Evolutionary conservation across 1,140 invertebrate species (phyloP).

Genomic region (Drosophila watanabei): DNA sequence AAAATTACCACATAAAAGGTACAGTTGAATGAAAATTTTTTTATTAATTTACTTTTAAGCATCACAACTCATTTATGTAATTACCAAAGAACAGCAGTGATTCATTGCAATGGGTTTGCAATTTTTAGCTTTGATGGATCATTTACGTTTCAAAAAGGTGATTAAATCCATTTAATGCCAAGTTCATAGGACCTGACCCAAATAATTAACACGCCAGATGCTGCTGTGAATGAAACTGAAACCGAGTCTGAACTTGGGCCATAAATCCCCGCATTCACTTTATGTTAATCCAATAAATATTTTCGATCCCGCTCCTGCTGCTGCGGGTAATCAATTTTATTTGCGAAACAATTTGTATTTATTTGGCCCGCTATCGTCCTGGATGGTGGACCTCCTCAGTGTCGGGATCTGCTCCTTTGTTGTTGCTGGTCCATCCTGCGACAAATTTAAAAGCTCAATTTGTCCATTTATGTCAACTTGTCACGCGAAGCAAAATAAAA

Average conservation of each 20-base stretch:
- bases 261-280: constrained; percentile 62
- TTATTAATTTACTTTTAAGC: too few species aligned
- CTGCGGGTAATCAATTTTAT: constrained; percentile 74
- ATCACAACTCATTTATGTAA: too few species aligned
- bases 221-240: constrained; percentile 12
- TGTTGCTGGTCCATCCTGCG: constrained; percentile 48
- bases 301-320: constrained; percentile 25
- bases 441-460: constrained; percentile 84
- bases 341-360: constrained; percentile 81
- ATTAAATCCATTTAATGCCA: constrained; percentile 1
- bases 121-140: not conserved
- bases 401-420: constrained; percentile 7
- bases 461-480: constrained; percentile 84
- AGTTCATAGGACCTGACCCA: constrained; percentile 24
- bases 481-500: constrained; percentile 83
- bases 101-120: constrained; percentile 3
- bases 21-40: too few species aligned
- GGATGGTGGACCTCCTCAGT: constrained; percentile 32
- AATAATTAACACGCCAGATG: constrained; percentile 32
- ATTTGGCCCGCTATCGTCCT: constrained; percentile 64
- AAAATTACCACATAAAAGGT: too few species aligned
- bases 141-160: not conserved
- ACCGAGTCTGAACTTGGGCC: constrained; percentile 20
- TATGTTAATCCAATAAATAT: constrained; percentile 82
- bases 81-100: not conserved